phyloP scores from a whole-genome alignment of 2,113 vertebrate genomes.

The Rhinolophus ferrumequinum region DNA sequence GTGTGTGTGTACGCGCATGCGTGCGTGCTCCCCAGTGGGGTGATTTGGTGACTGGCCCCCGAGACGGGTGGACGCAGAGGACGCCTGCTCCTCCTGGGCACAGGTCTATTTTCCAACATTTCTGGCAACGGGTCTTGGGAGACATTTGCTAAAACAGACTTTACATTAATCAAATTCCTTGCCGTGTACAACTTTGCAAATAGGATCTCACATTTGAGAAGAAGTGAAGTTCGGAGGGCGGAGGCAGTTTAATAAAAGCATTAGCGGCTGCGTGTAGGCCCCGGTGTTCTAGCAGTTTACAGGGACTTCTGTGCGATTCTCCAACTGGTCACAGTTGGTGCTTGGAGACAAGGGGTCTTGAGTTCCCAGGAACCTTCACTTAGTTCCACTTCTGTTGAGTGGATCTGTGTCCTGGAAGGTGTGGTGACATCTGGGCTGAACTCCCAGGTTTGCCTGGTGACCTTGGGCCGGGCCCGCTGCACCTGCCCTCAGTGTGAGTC shows the following conservation, averaged over 20 bases:
- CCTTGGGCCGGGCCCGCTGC: too few species aligned
- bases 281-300: background rate
- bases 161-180: background rate
- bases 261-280: accelerated
- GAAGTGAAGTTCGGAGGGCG: background rate
- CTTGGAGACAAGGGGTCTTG: background rate
- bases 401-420: accelerated
- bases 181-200: background rate
- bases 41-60: background rate
- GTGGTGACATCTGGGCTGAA: background rate
- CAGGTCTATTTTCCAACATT: background rate
- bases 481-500: background rate
- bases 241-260: background rate
- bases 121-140: background rate
- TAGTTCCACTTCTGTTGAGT: background rate
- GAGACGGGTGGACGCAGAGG: too few species aligned
- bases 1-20: too few species aligned
- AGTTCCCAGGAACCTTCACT: background rate
- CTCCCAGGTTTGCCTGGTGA: background rate
- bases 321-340: background rate
- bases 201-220: too few species aligned
- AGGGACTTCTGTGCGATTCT: background rate
- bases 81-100: accelerated
- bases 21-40: too few species aligned
- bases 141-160: background rate